These are phyloP conservation scores for Pseudococcus longispinus DNA, from an alignment of 2,888 invertebrate species.

Conservation along the genomic window DNA sequence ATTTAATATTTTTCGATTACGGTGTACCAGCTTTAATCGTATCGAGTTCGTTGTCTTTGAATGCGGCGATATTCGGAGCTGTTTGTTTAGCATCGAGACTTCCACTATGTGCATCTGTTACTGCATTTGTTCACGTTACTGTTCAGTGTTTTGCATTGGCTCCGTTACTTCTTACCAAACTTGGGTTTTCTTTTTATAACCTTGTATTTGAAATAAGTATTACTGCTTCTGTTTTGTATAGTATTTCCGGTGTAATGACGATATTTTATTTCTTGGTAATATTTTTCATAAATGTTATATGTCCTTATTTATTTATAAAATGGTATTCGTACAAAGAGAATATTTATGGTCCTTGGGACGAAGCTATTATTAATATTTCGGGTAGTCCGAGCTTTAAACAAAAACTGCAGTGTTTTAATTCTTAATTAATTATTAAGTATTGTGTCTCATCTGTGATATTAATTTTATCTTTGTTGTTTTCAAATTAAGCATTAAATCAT, in stretches of 20 bases:
- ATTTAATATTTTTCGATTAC: conserved; percentile 92
- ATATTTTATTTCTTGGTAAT: conserved; percentile 63
- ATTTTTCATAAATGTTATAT: conserved; percentile 74
- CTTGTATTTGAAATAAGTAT: conserved; percentile 66
- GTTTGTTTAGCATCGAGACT: conserved; percentile 93
- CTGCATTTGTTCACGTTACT: conserved; percentile 86
- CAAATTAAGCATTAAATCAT: neutral
- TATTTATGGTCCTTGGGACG: conserved; percentile 69
- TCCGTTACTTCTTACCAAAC: conserved; percentile 76
- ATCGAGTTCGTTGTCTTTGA: conserved; percentile 89
- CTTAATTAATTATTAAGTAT: neutral
- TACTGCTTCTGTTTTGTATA: conserved; percentile 65
- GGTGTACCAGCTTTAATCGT: conserved; percentile 86
- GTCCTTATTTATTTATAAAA: conserved; percentile 77
- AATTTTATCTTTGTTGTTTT: neutral
- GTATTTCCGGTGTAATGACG: conserved; percentile 59
- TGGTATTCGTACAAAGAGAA: conserved; percentile 86
- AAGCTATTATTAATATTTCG: conserved; percentile 44
- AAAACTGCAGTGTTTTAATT: neutral
- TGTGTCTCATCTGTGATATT: conserved; percentile 9
- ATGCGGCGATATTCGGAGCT: conserved; percentile 93
- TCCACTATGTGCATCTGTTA: conserved; percentile 84
- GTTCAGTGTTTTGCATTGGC: conserved; percentile 88
- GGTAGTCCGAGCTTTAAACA: too few species aligned
- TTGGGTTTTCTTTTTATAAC: conserved; percentile 69